These are phyloP conservation scores for Crocallis elinguaria DNA, from an alignment of 2,888 invertebrate genomes.

Conservation along the genomic window DNA sequence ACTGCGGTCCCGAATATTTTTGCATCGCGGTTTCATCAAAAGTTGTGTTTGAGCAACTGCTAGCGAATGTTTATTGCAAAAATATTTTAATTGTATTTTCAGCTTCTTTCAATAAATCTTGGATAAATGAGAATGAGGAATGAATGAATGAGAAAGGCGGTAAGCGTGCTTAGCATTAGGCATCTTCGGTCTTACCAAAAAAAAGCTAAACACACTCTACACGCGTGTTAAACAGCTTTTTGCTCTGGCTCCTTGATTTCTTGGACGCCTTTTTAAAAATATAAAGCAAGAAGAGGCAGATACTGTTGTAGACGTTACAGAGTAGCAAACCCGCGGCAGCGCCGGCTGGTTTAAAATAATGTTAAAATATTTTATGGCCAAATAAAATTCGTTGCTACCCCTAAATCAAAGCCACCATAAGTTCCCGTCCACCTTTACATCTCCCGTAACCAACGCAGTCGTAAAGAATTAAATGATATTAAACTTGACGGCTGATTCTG, in stretches of 20 bases:
- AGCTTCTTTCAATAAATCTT: background rate
- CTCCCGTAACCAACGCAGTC: conserved; percentile 16
- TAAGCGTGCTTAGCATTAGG: background rate
- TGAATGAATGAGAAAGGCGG: too few relatives aligned
- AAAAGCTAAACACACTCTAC: too few relatives aligned
- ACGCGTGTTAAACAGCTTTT: too few relatives aligned
- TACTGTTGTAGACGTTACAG: too few relatives aligned
- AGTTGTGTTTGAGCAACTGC: background rate
- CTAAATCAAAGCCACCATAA: conserved; percentile 1
- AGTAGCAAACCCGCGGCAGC: too few relatives aligned
- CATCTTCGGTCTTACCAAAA: too few relatives aligned
- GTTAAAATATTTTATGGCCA: background rate
- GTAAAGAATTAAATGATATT: conserved; percentile 36
- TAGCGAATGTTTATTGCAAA: background rate
- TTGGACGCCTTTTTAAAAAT: too few relatives aligned
- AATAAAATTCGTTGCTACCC: background rate
- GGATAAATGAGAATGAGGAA: too few relatives aligned
- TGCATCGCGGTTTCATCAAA: background rate
- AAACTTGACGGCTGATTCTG: conserved; percentile 29
- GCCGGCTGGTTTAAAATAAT: too few relatives aligned
- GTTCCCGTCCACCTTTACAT: conserved; percentile 11
- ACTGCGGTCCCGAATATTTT: background rate
- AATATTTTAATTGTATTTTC: background rate
- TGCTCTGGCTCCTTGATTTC: too few relatives aligned
- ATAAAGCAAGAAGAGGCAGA: too few relatives aligned